Conservation (phyloP, 2,113 vertebrate genomes). For the Clarias magur region DNA sequence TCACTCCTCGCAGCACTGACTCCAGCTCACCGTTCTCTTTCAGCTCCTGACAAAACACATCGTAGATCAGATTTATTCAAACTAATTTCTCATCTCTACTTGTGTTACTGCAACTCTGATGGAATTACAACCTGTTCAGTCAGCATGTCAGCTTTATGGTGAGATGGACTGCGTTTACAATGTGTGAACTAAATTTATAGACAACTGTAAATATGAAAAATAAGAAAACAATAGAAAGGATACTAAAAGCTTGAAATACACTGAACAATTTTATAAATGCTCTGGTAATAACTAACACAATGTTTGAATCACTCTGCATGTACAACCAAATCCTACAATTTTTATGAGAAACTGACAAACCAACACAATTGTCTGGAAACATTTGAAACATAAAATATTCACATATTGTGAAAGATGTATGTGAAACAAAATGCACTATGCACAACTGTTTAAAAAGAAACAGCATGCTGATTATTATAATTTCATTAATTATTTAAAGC, state of each 20-base stretch:
- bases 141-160: neutral
- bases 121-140: neutral
- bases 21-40: conserved; percentile 72
- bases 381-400: neutral
- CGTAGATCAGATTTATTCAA: neutral
- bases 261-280: neutral
- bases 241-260: neutral
- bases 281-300: neutral
- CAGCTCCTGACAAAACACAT: conserved; percentile 65
- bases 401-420: neutral
- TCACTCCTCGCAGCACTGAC: conserved; percentile 67
- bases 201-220: neutral
- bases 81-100: neutral
- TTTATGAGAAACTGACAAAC: neutral
- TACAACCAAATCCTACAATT: neutral
- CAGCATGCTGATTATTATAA: neutral
- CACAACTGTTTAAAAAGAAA: neutral
- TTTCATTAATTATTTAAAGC: neutral
- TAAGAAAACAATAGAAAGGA: neutral
- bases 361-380: neutral
- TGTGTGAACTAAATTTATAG: too few species aligned
- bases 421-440: neutral
- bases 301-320: neutral
- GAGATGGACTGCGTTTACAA: neutral
- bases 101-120: neutral